Percentiles rank a stretch among this genome's conserved stretches.
Conservation (phyloP, 2,113 vertebrate species). For the Ochotona princeps region DNA sequence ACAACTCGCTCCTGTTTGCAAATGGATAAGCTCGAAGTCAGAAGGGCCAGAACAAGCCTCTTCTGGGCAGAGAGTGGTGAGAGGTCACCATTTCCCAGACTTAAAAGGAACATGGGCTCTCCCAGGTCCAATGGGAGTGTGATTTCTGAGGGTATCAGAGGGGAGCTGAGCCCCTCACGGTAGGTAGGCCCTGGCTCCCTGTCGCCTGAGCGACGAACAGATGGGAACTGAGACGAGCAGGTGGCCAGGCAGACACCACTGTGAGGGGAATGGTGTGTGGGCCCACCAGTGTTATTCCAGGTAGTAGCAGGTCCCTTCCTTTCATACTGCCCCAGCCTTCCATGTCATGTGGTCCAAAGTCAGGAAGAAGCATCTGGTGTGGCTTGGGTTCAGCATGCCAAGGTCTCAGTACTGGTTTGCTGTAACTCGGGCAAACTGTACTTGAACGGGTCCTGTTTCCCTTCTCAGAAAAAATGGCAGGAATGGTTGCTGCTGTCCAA, state of each 20-base stretch:
- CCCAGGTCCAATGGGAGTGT: not conserved
- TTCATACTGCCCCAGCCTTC: not conserved
- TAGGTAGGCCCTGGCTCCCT: not conserved
- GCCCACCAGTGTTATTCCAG: not conserved
- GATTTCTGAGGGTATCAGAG: slow-evolving; percentile 17
- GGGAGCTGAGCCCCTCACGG: not conserved
- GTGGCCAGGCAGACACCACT: slow-evolving; percentile 1
- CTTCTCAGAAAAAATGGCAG: not conserved
- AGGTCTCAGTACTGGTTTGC: not conserved
- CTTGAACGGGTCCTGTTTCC: not conserved
- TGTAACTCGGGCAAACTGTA: not conserved
- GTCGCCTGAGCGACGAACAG: not conserved
- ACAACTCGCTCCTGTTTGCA: not conserved
- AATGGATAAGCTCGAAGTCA: slow-evolving; percentile 19
- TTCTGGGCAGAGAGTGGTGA: not conserved
- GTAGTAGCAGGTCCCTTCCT: not conserved
- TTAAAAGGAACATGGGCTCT: not conserved
- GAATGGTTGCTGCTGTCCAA: not conserved
- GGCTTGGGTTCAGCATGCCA: not conserved
- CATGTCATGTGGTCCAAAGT: not conserved
- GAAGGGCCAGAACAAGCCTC: slow-evolving; percentile 30
- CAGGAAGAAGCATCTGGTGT: not conserved
- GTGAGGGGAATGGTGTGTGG: not conserved
- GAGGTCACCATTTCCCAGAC: slow-evolving; percentile 1
- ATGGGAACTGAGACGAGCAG: not conserved